Evolutionary conservation across 2,888 invertebrate genomes (phyloP), one percentile per base, ranked within the genome.

Genomic region (Tiphia femorata): DNA sequence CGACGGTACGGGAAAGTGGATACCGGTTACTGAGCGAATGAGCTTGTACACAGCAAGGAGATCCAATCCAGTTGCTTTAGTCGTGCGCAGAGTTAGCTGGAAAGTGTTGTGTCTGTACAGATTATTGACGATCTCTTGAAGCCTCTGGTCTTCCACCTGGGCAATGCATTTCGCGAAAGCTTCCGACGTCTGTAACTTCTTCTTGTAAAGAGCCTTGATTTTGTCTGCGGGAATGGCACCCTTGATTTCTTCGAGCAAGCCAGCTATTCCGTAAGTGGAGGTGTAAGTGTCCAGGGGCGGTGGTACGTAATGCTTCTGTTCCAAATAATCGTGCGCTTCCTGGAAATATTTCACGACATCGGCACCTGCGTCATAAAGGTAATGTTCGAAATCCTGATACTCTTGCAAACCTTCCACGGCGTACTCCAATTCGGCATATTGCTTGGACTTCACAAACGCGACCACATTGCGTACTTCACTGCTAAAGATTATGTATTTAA

Each of bases 391-490:
- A 0, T 64, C 37, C 4, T 67, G 64, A 21, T 75, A 68, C 56
- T 79, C 78, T 0, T 65, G 46, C 38, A 78, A 68, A 3, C 37
- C 56, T 37, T 79, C 78, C 5, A 76, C 56, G 3, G 47, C 49
- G 4, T 54, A 33, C 1, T 79, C 55, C 25, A 78, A 38, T 0
- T 49, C 8, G 3, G 62, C 66, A 62, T 78, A 80, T 0, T 67
- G 65, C 0, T 66, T 4, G 25, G 73, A 64, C 14, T 67, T 25
- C 1, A 78, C 35, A 44, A 75, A 81, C 3, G 49, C 14, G 0
- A 79, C 0, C 1, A 72, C 72, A 0, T 56, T 58, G 20, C 75
- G 74, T 2, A 84, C 73, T 57, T 82, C 66, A 0, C 49, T 41
- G 40, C 81, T 81, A 2, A 72, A 61, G 0, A 61, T 50, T 25